phyloP scores from a whole-genome alignment of 2,113 vertebrate species.

The Microcebus lehilahytsara region DNA sequence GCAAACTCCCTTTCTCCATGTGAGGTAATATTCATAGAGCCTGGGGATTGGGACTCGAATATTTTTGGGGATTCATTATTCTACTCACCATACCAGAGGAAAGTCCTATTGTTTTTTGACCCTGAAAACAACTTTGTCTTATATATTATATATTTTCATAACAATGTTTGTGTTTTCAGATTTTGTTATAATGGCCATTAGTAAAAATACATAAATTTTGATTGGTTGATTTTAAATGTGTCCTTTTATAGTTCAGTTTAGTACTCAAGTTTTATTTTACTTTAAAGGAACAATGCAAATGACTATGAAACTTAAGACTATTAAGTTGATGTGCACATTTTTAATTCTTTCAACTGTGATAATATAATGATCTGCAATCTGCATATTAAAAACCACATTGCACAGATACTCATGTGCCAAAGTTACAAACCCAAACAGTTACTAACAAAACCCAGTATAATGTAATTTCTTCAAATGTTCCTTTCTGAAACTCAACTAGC shows the following conservation, averaged over 20 bases:
- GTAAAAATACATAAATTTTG: slow-evolving; percentile 34
- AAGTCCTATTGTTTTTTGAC: not conserved
- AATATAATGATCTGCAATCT: slow-evolving; percentile 4
- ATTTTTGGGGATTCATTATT: not conserved
- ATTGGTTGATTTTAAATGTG: slow-evolving; percentile 13
- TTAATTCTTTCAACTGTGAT: slow-evolving; percentile 34
- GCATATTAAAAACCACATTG: not conserved
- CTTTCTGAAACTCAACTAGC: not conserved
- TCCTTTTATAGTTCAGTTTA: not conserved
- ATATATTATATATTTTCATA: not conserved
- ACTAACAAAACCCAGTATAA: not conserved
- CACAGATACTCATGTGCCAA: not conserved
- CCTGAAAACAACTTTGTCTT: not conserved
- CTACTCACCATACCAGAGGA: not conserved
- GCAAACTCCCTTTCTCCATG: not conserved
- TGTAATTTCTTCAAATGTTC: not conserved
- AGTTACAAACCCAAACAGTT: slow-evolving; percentile 20
- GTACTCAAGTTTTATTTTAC: slow-evolving; percentile 35
- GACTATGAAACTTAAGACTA: not conserved
- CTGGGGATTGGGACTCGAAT: not conserved
- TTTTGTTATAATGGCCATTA: slow-evolving; percentile 10
- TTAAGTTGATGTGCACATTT: slow-evolving; percentile 40
- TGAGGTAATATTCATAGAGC: not conserved
- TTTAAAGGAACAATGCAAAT: not conserved
- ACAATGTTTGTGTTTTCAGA: not conserved